phyloP scores from a whole-genome alignment of 2,113 vertebrate species.

The Phylloscopus whistleri region DNA sequence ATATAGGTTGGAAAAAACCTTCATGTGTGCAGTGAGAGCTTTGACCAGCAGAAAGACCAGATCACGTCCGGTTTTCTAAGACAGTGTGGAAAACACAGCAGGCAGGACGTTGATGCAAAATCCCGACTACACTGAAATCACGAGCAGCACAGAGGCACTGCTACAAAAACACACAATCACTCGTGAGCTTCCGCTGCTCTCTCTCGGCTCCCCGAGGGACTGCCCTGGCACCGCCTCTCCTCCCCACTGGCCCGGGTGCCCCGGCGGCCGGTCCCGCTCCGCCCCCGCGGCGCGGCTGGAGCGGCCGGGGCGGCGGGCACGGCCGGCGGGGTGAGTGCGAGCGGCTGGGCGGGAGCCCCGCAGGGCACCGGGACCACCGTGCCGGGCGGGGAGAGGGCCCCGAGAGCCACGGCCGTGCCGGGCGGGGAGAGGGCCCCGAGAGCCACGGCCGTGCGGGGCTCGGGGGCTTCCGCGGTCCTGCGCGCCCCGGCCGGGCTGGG shows the following conservation, averaged over 20 bases:
- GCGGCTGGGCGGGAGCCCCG: neutral
- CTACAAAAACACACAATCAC: accelerated
- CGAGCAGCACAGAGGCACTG: neutral
- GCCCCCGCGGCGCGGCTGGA: neutral
- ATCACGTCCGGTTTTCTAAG: accelerated
- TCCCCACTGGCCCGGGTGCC: neutral
- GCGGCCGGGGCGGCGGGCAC: neutral
- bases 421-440: neutral
- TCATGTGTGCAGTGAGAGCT: neutral
- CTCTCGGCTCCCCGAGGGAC: accelerated
- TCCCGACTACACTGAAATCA: neutral
- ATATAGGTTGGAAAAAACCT: neutral
- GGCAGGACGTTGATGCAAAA: neutral
- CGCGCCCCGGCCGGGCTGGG: neutral
- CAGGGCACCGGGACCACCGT: neutral
- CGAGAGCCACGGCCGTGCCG: neutral
- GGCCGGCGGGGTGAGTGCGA: neutral
- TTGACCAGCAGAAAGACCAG: neutral
- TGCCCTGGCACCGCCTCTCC: neutral
- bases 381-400: neutral
- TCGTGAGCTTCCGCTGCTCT: accelerated
- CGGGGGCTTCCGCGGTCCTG: neutral
- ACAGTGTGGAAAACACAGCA: accelerated
- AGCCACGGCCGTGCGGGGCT: neutral
- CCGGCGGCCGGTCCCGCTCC: neutral